These are phyloP conservation scores for Drosophila arizonae DNA, from an alignment of 1,140 invertebrate genomes.

Conservation along the genomic window DNA sequence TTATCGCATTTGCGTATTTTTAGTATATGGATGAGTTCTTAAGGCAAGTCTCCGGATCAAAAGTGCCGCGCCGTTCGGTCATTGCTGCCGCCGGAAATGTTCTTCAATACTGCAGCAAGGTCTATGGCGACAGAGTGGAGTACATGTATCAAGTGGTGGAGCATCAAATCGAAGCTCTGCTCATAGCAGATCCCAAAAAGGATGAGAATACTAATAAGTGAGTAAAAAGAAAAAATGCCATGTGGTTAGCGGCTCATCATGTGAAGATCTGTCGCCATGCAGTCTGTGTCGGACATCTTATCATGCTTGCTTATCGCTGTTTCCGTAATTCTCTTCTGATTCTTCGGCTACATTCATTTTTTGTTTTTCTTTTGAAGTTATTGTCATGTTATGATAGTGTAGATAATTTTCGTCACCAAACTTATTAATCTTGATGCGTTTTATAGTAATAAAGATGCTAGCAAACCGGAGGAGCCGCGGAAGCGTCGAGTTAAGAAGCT, in stretches of 20 bases:
- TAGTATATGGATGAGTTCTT: constrained; percentile 59
- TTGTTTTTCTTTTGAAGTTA: too few species aligned
- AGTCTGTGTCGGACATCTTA: constrained; percentile 46
- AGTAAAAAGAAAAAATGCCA: constrained; percentile 31
- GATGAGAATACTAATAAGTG: constrained; percentile 35
- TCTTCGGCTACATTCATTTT: constrained; percentile 30
- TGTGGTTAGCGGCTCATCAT: constrained; percentile 13
- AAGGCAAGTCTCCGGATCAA: not conserved
- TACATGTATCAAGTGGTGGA: constrained; percentile 50
- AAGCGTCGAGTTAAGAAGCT: constrained; percentile 64
- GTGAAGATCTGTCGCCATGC: constrained; percentile 38
- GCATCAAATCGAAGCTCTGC: constrained; percentile 51
- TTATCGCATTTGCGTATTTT: not conserved
- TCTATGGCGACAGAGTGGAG: constrained; percentile 65
- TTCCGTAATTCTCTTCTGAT: constrained; percentile 31
- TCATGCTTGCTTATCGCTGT: constrained; percentile 46
- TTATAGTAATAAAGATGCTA: constrained; percentile 18
- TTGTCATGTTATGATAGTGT: too few species aligned
- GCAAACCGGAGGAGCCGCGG: constrained; percentile 36
- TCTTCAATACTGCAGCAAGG: constrained; percentile 53
- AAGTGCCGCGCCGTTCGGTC: constrained; percentile 39
- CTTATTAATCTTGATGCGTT: not conserved
- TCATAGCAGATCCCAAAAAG: constrained; percentile 39
- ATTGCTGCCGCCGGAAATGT: constrained; percentile 49
- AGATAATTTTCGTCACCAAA: not conserved